These are phyloP conservation scores for Linnaemya tessellans DNA, from an alignment of 2,888 invertebrate species.

Conservation along the genomic window DNA sequence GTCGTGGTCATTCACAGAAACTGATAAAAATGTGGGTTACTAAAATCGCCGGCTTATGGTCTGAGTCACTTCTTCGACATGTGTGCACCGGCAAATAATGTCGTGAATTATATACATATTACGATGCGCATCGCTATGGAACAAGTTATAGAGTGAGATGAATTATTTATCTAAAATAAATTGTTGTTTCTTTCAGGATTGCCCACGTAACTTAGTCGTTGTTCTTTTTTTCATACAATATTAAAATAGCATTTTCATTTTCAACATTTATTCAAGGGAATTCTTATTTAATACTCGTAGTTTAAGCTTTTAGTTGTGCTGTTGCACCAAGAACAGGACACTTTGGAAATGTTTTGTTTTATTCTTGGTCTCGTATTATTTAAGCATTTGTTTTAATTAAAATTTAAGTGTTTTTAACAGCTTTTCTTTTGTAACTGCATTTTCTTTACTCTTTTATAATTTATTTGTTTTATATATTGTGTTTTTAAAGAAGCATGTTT, in stretches of 20 bases:
- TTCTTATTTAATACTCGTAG: slow-evolving; percentile 51
- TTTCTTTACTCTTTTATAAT: slow-evolving; percentile 45
- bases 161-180: not conserved
- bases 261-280: slow-evolving; percentile 58
- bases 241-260: slow-evolving; percentile 64
- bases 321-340: slow-evolving; percentile 49
- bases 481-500: slow-evolving; percentile 23
- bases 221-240: slow-evolving; percentile 28
- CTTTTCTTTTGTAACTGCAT: slow-evolving; percentile 51
- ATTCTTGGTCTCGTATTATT: slow-evolving; percentile 45
- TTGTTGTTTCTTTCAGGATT: slow-evolving; percentile 10
- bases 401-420: slow-evolving; percentile 71
- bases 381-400: slow-evolving; percentile 70
- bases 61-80: too few species aligned
- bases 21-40: too few species aligned
- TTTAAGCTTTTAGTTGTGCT: slow-evolving; percentile 54
- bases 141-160: too few species aligned
- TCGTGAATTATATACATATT: too few species aligned
- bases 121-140: too few species aligned
- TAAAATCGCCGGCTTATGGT: too few species aligned
- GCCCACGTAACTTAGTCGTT: not conserved
- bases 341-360: slow-evolving; percentile 33
- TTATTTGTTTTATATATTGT: slow-evolving; percentile 61
- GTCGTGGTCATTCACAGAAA: too few species aligned
- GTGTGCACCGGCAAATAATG: too few species aligned